These are phyloP conservation scores for Fistularia commersonii DNA, from an alignment of 2,797 vertebrate species.

Conservation along the genomic window DNA sequence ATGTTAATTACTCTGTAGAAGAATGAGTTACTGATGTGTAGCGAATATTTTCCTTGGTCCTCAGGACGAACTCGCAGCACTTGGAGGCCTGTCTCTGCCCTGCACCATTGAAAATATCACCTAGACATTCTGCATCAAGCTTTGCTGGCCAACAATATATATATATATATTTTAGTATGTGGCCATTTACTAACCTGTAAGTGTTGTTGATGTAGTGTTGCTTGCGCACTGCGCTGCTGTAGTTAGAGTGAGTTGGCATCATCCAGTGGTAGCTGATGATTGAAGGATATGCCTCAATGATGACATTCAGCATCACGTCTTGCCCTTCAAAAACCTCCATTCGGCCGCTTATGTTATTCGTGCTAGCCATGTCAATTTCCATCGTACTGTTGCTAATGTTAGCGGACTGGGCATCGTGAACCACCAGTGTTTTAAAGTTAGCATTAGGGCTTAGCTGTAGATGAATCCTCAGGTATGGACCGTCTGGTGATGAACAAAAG, in stretches of 20 bases:
- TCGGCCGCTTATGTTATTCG: constrained; percentile 8
- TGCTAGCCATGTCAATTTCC: not conserved
- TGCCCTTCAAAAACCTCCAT: constrained; percentile 64
- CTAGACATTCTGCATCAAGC: not conserved
- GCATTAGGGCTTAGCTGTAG: constrained; percentile 16
- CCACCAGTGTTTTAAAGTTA: not conserved
- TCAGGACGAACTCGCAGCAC: constrained; percentile 69
- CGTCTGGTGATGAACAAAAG: constrained; percentile 64
- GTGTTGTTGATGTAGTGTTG: constrained; percentile 16
- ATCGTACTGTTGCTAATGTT: constrained; percentile 5
- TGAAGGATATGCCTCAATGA: constrained; percentile 82
- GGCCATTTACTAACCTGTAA: constrained; percentile 50
- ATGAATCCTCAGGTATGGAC: constrained; percentile 73
- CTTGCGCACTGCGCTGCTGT: constrained; percentile 6
- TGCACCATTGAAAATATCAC: constrained; percentile 36
- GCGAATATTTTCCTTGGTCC: constrained; percentile 78
- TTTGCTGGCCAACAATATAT: not conserved
- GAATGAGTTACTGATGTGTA: constrained; percentile 67
- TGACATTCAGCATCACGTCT: constrained; percentile 69
- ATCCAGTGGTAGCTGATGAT: constrained; percentile 56
- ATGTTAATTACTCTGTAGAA: constrained; percentile 65
- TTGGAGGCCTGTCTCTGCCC: constrained; percentile 62
- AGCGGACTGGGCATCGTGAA: not conserved
- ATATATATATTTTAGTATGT: not conserved
- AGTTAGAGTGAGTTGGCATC: constrained; percentile 25